phyloP scores from a whole-genome alignment of 2,113 vertebrate genomes.

The Ceuthmochares aereus region DNA sequence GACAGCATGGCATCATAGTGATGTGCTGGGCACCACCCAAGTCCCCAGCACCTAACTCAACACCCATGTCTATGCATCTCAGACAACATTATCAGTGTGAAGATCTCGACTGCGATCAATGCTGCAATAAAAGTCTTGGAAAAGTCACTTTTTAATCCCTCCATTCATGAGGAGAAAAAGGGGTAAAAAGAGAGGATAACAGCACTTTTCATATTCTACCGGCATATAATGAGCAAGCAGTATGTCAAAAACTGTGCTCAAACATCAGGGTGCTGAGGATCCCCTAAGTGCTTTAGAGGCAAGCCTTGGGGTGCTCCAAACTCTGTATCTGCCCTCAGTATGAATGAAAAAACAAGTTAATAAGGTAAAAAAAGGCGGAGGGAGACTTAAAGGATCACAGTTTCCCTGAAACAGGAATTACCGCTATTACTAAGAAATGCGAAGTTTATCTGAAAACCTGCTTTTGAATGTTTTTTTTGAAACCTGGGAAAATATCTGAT shows the following conservation, averaged over 20 bases:
- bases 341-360: neutral
- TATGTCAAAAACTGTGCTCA: neutral
- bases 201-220: neutral
- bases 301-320: neutral
- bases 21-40: neutral
- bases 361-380: neutral
- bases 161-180: neutral
- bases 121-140: neutral
- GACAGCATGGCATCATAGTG: fast-evolving
- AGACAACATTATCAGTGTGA: neutral
- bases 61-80: neutral
- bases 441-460: neutral
- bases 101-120: neutral
- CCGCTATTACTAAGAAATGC: neutral
- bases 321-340: neutral
- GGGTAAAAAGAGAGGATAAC: neutral
- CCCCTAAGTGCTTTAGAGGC: neutral
- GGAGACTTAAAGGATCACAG: neutral
- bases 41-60: neutral
- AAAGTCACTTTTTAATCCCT: neutral
- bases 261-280: neutral
- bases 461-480: neutral
- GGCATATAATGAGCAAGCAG: neutral
- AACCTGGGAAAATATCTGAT: neutral
- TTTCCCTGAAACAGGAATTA: neutral